phyloP scores from a whole-genome alignment of 2,113 vertebrate species.

The Dinomys branickii region DNA sequence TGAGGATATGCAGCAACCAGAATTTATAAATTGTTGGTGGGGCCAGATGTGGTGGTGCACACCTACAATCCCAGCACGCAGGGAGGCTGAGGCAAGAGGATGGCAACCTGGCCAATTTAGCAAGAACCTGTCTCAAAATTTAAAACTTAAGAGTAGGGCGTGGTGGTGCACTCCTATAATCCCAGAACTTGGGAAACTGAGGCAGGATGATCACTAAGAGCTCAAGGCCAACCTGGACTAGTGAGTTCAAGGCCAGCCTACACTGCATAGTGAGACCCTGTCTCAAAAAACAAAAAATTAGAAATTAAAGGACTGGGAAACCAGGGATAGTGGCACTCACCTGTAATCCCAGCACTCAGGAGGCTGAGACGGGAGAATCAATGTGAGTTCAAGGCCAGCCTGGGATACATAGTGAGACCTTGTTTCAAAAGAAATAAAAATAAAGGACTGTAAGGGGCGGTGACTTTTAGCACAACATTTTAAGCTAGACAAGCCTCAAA shows the following conservation, averaged over 20 bases:
- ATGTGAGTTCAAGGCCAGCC: background rate
- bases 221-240: background rate
- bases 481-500: no score
- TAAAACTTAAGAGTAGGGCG: background rate
- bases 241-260: background rate
- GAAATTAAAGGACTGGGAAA: background rate
- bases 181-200: background rate
- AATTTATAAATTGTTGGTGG: background rate
- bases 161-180: background rate
- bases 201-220: background rate
- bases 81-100: background rate
- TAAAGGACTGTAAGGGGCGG: background rate
- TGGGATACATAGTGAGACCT: background rate
- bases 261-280: background rate
- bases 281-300: background rate
- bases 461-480: no score
- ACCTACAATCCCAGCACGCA: background rate
- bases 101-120: background rate
- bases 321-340: background rate
- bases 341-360: background rate
- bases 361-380: background rate
- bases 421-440: background rate
- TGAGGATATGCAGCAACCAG: background rate
- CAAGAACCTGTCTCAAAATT: background rate
- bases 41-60: background rate